Conservation (phyloP, 2,113 vertebrate genomes). For the Trachemys scripta region DNA sequence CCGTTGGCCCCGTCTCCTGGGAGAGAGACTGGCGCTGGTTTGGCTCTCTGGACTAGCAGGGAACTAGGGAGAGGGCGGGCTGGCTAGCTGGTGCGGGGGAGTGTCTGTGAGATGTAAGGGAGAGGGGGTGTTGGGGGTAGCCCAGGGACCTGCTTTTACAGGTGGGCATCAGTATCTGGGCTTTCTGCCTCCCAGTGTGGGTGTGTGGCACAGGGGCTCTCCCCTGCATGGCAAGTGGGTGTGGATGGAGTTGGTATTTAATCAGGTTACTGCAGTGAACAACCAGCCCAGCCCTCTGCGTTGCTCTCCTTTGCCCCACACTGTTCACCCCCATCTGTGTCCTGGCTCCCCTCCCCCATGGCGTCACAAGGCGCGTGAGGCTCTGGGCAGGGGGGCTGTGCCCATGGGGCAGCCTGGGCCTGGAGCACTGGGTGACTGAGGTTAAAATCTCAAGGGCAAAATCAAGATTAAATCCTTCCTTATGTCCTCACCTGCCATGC, state of each 20-base stretch:
- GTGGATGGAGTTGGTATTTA: not conserved
- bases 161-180: not conserved
- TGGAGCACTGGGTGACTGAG: not conserved
- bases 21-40: no score
- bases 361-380: not conserved
- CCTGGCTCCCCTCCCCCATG: not conserved
- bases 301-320: no score
- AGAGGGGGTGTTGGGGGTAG: no score
- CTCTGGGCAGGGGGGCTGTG: not conserved
- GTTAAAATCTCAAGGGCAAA: not conserved
- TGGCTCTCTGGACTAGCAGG: not conserved
- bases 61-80: not conserved
- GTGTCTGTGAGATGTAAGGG: no score
- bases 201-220: not conserved
- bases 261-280: not conserved
- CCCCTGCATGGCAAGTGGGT: not conserved
- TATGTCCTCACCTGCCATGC: not conserved
- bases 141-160: no score
- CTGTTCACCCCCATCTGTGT: not conserved
- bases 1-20: not conserved
- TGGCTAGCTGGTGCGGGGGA: no score
- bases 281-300: no score
- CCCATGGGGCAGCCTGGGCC: not conserved
- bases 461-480: not conserved
- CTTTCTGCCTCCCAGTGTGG: not conserved